Evolutionary conservation across 2,113 vertebrate genomes (phyloP).

Genomic region (Myocastor coypus): DNA sequence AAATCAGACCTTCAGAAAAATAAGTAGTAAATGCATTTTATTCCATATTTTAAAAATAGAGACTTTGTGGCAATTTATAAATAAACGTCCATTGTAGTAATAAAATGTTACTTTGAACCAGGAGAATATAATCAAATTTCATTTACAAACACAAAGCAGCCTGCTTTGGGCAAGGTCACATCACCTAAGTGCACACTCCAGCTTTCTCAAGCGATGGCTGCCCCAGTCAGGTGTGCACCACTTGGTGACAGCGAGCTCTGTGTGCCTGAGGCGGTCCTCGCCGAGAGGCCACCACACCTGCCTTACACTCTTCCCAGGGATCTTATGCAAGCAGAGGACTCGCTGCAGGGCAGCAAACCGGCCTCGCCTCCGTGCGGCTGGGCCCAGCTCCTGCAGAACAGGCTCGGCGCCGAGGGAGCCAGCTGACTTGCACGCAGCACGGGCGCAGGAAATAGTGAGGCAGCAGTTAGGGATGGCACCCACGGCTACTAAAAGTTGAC

Average conservation of each 20-base stretch:
- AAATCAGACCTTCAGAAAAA: conserved; percentile 51
- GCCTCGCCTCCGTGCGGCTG: neutral
- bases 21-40: conserved; percentile 43
- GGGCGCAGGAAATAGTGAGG: neutral
- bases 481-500: conserved; percentile 90
- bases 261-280: neutral
- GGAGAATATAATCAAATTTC: conserved; percentile 40
- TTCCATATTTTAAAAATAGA: conserved; percentile 62
- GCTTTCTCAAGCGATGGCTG: conserved; percentile 51
- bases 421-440: neutral
- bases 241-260: neutral
- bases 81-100: conserved; percentile 49
- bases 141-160: conserved; percentile 34
- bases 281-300: conserved; percentile 39
- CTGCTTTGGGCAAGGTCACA: neutral
- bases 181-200: conserved; percentile 40
- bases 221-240: conserved; percentile 27
- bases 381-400: neutral
- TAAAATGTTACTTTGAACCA: conserved; percentile 17
- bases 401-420: neutral
- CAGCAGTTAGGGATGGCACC: neutral
- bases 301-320: neutral
- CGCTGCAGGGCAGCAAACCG: neutral
- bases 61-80: conserved; percentile 48
- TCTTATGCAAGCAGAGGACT: neutral